phyloP scores from a whole-genome alignment of 1,140 invertebrate species.

The Zaprionus capensis region DNA sequence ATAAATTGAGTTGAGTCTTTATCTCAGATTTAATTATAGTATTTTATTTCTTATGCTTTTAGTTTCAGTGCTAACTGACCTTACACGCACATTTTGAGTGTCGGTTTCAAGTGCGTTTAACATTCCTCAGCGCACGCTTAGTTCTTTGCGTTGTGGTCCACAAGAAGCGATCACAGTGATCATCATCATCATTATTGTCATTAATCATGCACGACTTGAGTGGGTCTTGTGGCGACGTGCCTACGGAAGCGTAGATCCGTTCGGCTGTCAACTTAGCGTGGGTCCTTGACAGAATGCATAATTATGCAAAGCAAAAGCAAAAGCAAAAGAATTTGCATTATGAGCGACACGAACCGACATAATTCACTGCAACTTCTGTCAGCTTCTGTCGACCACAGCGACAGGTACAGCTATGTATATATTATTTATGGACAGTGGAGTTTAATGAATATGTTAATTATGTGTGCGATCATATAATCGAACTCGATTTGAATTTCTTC shows the following conservation, averaged over 20 bases:
- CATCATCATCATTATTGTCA: slow-evolving; percentile 12
- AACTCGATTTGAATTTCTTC: slow-evolving; percentile 57
- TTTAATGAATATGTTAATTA: slow-evolving; percentile 45
- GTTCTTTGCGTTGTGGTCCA: background rate
- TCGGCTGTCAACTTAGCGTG: slow-evolving; percentile 6
- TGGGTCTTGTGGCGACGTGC: slow-evolving; percentile 21
- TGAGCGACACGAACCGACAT: slow-evolving; percentile 5
- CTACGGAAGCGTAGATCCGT: slow-evolving; percentile 45
- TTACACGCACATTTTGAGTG: slow-evolving; percentile 40
- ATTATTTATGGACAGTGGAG: slow-evolving; percentile 16
- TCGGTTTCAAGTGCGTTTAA: slow-evolving; percentile 26
- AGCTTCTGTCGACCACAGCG: slow-evolving; percentile 14
- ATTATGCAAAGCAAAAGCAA: too few relatives aligned
- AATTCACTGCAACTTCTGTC: slow-evolving; percentile 5
- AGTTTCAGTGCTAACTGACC: slow-evolving; percentile 16
- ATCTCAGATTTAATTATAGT: background rate
- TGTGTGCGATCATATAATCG: slow-evolving; percentile 58
- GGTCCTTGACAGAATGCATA: slow-evolving; percentile 50
- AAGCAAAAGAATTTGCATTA: slow-evolving; percentile 63
- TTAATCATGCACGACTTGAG: slow-evolving; percentile 31
- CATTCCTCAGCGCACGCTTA: background rate
- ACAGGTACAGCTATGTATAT: slow-evolving; percentile 13
- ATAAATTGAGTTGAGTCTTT: background rate
- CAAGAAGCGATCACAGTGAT: slow-evolving; percentile 14
- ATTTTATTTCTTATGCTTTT: background rate